These are phyloP conservation scores for Mesoligia furuncula DNA, from an alignment of 2,888 invertebrate genomes.

Conservation along the genomic window DNA sequence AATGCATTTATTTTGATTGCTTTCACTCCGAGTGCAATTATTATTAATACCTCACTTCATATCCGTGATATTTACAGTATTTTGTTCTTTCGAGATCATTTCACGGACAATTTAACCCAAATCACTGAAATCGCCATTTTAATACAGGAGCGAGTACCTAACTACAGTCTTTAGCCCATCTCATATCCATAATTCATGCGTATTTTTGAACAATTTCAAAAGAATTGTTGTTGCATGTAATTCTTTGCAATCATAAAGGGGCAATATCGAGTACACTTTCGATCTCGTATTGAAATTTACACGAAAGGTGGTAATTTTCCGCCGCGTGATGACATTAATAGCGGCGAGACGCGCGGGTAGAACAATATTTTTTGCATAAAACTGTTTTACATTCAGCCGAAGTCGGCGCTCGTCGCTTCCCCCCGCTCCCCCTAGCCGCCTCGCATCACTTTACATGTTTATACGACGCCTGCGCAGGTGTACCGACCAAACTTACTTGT, in stretches of 20 bases:
- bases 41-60: slow-evolving; percentile 58
- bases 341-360: slow-evolving; percentile 75
- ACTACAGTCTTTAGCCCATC: slow-evolving; percentile 77
- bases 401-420: slow-evolving; percentile 67
- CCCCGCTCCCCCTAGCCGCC: slow-evolving; percentile 30
- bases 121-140: slow-evolving; percentile 76
- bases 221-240: slow-evolving; percentile 76
- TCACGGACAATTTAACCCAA: slow-evolving; percentile 83
- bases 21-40: slow-evolving; percentile 59
- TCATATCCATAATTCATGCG: slow-evolving; percentile 83
- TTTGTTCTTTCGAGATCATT: slow-evolving; percentile 74
- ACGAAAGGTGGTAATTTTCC: slow-evolving; percentile 88
- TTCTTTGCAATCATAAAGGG: slow-evolving; percentile 78
- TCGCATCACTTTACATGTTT: slow-evolving; percentile 78
- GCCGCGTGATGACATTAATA: slow-evolving; percentile 87
- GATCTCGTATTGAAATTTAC: slow-evolving; percentile 86
- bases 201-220: slow-evolving; percentile 78
- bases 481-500: slow-evolving; percentile 52
- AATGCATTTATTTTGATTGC: slow-evolving; percentile 62
- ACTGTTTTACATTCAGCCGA: slow-evolving; percentile 79
- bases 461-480: slow-evolving; percentile 74
- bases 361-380: slow-evolving; percentile 83
- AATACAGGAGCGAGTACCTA: slow-evolving; percentile 76
- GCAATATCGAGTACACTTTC: slow-evolving; percentile 79
- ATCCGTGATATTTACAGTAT: slow-evolving; percentile 61